Evolutionary conservation across 2,113 vertebrate genomes (phyloP), one percentile per base, ranked within the genome.

Genomic region (Aspiorhynchus laticeps): DNA sequence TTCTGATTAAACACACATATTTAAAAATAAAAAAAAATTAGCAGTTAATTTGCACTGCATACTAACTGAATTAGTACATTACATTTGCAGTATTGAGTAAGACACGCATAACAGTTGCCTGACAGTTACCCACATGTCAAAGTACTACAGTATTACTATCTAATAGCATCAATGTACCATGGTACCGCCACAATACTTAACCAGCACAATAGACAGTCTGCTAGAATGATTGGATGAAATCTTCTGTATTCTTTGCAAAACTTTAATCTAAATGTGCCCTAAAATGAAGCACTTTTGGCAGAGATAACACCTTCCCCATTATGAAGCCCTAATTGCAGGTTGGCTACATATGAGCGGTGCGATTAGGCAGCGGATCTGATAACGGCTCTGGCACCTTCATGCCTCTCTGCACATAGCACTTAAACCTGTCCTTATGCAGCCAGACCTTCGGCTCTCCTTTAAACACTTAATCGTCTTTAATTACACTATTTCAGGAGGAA

Each of bases 381-480:
- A 90, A 91, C 84, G 74, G 85, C 78, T 89, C 65, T 17, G 82
- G 74, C 87, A 89, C 87, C 88, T 90, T 82, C 80, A 67, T 67
- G 59, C 69, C 74, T 75, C 80, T 76, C 73, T 76, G 53, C 51
- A n/a, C 80, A 84, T 61, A 63, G 87, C 75, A 77, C 76, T 86
- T 89, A 86, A 85, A 88, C 83, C 89, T 82, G 83, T 84, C 80
- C 76, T 26, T 63, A 86, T 87, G 83, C 81, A 74, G 31, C 79
- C 43, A 87, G 63, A 87, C 85, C 82, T 84, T 36, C 77, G 74
- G 33, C 86, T 87, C 86, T 88, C 51, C 84, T 82, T 91, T 89
- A 90, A 91, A 89, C 77, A 77, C 87, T 90, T 90, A 92, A 92
- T 90, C 53, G 31, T 51, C 83, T 90, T 90, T 91, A 92, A 92